Percentiles rank a stretch among this genome's conserved stretches.
These are phyloP conservation scores for Oreochromis grahami DNA, from an alignment of 2,797 vertebrate genomes.

Conservation along the genomic window DNA sequence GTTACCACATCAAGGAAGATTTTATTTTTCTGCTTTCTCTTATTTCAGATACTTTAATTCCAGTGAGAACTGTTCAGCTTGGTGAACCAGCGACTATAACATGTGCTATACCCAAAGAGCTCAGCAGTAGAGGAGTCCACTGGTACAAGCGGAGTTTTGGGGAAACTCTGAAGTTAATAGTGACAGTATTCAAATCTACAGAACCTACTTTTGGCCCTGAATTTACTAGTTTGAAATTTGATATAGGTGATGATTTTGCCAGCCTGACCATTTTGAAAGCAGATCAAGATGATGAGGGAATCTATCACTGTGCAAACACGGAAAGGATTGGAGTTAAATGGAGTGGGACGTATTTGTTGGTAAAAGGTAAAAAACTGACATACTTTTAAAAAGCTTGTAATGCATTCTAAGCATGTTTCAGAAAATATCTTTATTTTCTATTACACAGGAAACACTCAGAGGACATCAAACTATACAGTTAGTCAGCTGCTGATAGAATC, in stretches of 20 bases:
- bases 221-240: not conserved
- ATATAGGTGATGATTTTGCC: accelerated
- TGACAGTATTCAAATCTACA: not conserved
- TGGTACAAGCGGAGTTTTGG: not conserved
- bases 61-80: not conserved
- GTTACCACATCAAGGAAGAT: too few relatives aligned
- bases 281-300: not conserved
- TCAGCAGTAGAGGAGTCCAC: not conserved
- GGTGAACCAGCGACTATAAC: not conserved
- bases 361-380: not conserved
- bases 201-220: not conserved
- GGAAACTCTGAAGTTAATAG: not conserved
- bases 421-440: not conserved
- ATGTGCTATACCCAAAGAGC: not conserved
- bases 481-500: not conserved
- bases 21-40: not conserved
- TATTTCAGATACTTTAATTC: not conserved
- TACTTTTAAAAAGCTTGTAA: not conserved
- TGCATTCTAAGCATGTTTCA: not conserved
- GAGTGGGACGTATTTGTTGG: not conserved
- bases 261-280: not conserved
- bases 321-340: not conserved
- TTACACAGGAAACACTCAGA: not conserved
- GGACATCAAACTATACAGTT: not conserved
- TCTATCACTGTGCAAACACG: not conserved